phyloP scores from a whole-genome alignment of 2,888 invertebrate genomes.

The Drosophila rellima region DNA sequence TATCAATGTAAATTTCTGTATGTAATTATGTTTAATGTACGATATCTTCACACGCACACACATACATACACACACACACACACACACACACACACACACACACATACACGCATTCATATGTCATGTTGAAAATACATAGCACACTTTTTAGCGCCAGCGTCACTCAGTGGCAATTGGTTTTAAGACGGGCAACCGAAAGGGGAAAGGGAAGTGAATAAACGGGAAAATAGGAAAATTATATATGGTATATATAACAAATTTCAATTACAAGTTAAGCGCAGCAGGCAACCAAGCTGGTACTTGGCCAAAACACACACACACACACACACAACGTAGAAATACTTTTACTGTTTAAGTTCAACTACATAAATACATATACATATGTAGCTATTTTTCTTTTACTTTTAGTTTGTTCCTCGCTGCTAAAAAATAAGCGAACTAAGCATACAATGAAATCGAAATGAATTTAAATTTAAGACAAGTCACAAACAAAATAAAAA shows the following conservation, averaged over 20 bases:
- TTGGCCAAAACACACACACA: conserved; percentile 51
- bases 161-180: conserved; percentile 23
- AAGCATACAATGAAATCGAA: conserved; percentile 8
- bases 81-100: conserved; percentile 3
- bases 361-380: not conserved
- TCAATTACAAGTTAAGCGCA: conserved; percentile 21
- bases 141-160: conserved; percentile 43
- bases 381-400: not conserved
- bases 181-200: not conserved
- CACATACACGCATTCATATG: conserved; percentile 16
- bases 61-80: not conserved
- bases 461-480: conserved; percentile 11
- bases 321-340: conserved; percentile 8
- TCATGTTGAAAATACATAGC: conserved; percentile 33
- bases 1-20: conserved; percentile 75
- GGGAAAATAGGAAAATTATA: not conserved
- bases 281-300: conserved; percentile 61
- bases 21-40: conserved; percentile 62
- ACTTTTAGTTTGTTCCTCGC: not conserved
- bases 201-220: not conserved
- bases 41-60: conserved; percentile 14
- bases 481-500: not conserved
- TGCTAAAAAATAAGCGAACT: conserved; percentile 5
- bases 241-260: conserved; percentile 7
- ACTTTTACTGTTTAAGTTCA: conserved; percentile 7